phyloP scores from a whole-genome alignment of 2,113 vertebrate genomes.

The Leptosomus discolor region DNA sequence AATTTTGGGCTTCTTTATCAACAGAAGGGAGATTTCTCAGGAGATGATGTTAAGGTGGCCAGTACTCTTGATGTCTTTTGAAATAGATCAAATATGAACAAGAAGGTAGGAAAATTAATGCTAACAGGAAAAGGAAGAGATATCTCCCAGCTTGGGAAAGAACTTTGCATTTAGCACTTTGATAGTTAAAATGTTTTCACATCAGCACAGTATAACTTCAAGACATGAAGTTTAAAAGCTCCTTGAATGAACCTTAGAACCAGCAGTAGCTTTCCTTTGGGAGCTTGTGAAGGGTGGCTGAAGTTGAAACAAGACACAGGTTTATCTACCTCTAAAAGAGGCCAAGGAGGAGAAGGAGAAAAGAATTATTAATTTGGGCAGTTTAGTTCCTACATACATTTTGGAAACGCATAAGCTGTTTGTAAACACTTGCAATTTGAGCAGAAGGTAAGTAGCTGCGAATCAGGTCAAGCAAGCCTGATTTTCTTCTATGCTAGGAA shows the following conservation, averaged over 20 bases:
- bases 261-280: background rate
- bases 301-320: background rate
- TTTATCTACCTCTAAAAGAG: background rate
- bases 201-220: background rate
- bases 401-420: background rate
- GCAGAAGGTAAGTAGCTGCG: background rate
- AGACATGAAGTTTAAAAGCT: background rate
- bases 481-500: background rate
- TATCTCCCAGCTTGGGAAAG: background rate
- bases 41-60: background rate
- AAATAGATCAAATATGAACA: background rate
- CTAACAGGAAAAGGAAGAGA: background rate
- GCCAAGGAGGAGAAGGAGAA: background rate
- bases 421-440: background rate
- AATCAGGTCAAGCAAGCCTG: background rate
- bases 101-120: background rate
- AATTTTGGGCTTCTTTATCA: background rate
- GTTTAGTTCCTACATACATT: background rate
- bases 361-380: background rate
- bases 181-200: background rate
- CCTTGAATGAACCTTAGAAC: background rate
- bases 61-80: background rate
- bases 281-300: background rate
- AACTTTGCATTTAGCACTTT: background rate
- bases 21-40: background rate